These are phyloP conservation scores for Progne subis DNA, from an alignment of 2,113 vertebrate genomes.

Conservation along the genomic window DNA sequence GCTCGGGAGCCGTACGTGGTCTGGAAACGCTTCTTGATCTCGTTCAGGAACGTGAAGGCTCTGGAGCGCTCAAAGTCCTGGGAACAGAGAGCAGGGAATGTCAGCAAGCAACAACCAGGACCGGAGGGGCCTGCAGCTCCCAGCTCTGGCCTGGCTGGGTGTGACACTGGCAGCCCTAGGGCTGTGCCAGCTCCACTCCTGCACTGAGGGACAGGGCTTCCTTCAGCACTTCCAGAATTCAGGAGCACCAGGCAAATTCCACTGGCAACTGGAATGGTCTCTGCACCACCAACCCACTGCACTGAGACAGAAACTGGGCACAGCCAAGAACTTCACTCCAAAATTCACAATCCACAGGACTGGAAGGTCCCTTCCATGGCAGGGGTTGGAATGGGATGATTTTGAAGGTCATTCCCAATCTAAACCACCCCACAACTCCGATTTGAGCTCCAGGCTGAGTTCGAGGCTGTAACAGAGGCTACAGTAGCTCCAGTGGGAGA, in stretches of 20 bases:
- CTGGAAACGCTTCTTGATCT: slow-evolving; percentile 96
- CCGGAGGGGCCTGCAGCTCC: neutral
- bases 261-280: neutral
- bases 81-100: neutral
- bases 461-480: neutral
- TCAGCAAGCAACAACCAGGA: neutral
- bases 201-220: neutral
- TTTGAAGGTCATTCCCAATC: neutral
- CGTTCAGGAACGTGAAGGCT: slow-evolving; percentile 93
- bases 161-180: neutral
- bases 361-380: too few species aligned
- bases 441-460: neutral
- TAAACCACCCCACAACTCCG: accelerated
- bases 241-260: accelerated
- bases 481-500: neutral
- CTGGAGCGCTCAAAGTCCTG: slow-evolving; percentile 96
- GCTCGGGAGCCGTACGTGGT: slow-evolving; percentile 96
- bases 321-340: neutral
- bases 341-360: neutral
- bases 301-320: neutral
- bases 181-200: neutral
- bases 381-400: neutral
- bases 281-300: neutral
- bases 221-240: neutral
- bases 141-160: neutral